phyloP scores from a whole-genome alignment of 2,888 invertebrate species.

The Dicyrtomina minuta region DNA sequence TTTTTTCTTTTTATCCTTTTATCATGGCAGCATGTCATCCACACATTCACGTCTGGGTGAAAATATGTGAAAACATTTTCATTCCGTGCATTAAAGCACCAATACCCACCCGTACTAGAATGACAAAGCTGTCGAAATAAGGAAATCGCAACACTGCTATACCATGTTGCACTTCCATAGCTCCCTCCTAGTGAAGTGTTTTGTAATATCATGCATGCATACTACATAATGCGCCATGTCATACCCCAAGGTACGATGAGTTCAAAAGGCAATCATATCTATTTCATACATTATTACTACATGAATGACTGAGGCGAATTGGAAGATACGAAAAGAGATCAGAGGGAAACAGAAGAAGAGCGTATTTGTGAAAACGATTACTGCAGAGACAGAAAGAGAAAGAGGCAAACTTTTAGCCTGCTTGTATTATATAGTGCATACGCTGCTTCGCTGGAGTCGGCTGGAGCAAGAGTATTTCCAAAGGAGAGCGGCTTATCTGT shows the following conservation, averaged over 20 bases:
- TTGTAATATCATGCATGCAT: slow-evolving; percentile 4
- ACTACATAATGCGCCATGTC: neutral
- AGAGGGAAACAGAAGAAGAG: slow-evolving; percentile 1
- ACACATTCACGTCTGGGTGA: slow-evolving; percentile 5
- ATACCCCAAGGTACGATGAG: neutral
- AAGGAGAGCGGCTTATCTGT: slow-evolving; percentile 23
- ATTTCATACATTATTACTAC: neutral
- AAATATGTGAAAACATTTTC: slow-evolving; percentile 23
- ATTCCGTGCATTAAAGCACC: neutral
- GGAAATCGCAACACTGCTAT: neutral
- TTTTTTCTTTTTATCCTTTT: neutral
- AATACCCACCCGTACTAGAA: no score
- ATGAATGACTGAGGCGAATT: slow-evolving; percentile 13
- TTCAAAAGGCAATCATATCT: neutral
- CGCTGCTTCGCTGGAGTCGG: neutral
- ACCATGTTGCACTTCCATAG: neutral
- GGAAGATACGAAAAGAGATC: slow-evolving; percentile 6
- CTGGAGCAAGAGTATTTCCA: slow-evolving; percentile 8
- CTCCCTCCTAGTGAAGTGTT: no score
- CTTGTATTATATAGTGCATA: neutral
- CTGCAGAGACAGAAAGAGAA: slow-evolving; percentile 3
- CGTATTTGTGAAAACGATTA: neutral
- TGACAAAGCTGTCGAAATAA: neutral
- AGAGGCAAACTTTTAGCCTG: neutral
- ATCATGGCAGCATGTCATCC: slow-evolving; percentile 10